Conservation (phyloP, 2,113 vertebrate genomes). For the Oenanthe oenanthe region DNA sequence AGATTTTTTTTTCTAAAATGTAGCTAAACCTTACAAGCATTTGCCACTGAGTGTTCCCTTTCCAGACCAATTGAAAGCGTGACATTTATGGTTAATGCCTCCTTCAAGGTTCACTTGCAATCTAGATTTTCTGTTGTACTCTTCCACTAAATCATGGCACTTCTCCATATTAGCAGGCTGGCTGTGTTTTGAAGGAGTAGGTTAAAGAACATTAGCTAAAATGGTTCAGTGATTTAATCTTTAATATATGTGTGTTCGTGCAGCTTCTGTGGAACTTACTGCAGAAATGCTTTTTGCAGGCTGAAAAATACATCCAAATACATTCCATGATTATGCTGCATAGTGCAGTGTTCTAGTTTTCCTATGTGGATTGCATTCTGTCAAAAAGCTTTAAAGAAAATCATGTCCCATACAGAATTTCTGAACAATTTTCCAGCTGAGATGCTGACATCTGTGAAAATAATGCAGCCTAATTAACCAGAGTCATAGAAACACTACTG, state of each 20-base stretch:
- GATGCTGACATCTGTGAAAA: constrained; percentile 31
- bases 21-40: not conserved
- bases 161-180: not conserved
- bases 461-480: constrained; percentile 6
- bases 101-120: constrained; percentile 2
- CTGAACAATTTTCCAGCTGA: not conserved
- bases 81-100: not conserved
- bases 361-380: not conserved
- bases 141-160: not conserved
- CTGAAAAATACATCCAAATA: not conserved
- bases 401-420: not conserved
- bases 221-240: not conserved
- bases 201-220: not conserved
- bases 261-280: not conserved
- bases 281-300: not conserved
- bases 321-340: not conserved
- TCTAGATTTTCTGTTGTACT: not conserved
- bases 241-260: not conserved
- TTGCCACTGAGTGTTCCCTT: not conserved
- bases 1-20: not conserved
- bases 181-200: not conserved
- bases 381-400: constrained; percentile 39
- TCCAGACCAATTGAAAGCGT: not conserved
- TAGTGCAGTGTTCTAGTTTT: not conserved
- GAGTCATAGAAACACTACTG: not conserved